Evolutionary conservation across 1,140 invertebrate species (phyloP).

Genomic region (Saccostrea cuccullata): DNA sequence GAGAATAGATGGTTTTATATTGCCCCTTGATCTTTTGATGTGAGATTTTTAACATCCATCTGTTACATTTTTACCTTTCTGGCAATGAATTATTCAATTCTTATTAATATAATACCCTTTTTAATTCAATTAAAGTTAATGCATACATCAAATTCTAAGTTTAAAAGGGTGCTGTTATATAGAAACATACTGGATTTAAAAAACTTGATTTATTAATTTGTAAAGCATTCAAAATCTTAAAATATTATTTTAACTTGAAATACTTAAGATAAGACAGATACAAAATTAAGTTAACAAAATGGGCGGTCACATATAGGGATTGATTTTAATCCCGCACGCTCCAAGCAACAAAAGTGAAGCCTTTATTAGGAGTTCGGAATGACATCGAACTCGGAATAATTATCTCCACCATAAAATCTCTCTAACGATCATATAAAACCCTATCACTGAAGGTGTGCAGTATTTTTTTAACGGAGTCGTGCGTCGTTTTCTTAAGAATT

Average conservation of each 20-base stretch:
- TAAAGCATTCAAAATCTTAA: too few relatives aligned
- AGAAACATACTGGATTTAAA: too few relatives aligned
- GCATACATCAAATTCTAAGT: too few relatives aligned
- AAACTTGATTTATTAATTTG: too few relatives aligned
- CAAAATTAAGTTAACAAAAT: constrained; percentile 26
- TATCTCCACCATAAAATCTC: constrained; percentile 28
- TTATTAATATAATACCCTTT: too few relatives aligned
- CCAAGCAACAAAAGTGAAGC: constrained; percentile 12
- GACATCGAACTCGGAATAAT: constrained; percentile 18
- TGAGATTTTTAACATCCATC: too few relatives aligned
- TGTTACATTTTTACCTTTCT: too few relatives aligned
- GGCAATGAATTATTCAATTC: too few relatives aligned
- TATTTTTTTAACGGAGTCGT: not conserved
- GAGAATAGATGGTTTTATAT: too few relatives aligned
- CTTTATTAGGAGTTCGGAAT: constrained; percentile 17
- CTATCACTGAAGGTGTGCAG: constrained; percentile 10
- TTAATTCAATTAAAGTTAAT: too few relatives aligned
- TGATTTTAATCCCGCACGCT: constrained; percentile 5
- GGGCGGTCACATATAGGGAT: not conserved
- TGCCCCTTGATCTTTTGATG: too few relatives aligned
- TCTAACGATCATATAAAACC: constrained; percentile 15
- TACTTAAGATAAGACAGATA: not conserved
- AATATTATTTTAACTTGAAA: not conserved
- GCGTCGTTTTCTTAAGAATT: not conserved
- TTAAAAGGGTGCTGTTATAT: too few relatives aligned